Base-by-base conservation (phyloP, 2,797 vertebrate species). In the Sebastiscus tertius region DNA sequence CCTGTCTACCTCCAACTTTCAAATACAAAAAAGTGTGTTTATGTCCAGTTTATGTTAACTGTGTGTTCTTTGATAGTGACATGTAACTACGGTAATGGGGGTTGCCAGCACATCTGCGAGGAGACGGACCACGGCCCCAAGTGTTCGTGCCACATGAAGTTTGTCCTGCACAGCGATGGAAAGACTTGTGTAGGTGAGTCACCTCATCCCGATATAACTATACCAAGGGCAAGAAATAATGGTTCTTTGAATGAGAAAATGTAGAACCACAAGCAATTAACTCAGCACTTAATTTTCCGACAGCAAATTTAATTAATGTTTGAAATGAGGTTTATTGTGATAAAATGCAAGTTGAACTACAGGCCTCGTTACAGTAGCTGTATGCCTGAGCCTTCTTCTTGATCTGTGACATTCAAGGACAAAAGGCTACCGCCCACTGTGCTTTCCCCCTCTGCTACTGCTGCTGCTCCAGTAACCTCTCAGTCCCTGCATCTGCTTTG, bases 171-270 rank as follows among this genome's bases (percentile, higher is more conserved):
- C 88, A 96, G 95, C 0, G 98, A 99, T 16, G 97, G 98, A 83
- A 99, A 99, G 96, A 99, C 98, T 0, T 99, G 98, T 96, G 97
- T 99, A 92, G 98, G 98, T 99, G 96, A 96, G 98, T 97, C 90
- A 88, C 83, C 79, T 88, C 83, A 87, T 79, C 80, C 74, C 39
- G 33, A 80, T 74, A 58, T 80, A 31, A 60, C 72, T 55, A 49
- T 49, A 67, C 85, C 68, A 46, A 63, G 29, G 78, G 75, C 82
- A 81, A 83, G 71, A 72, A 83, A 72, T 77, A 65, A 88, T 82
- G 29, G 52, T 27, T 82, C 77, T 54, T 75, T 22, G 61, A 90
- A 61, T 62, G 61, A 85, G 76, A 75, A 83, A 86, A 70, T 69
- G 77, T 61, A 59, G 31, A 82, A 62, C 7, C 69, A 27, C 61